Percentiles rank a stretch among this genome's conserved stretches.
Conservation (phyloP, 1,140 invertebrate species). For the Leptopilina boulardi region DNA sequence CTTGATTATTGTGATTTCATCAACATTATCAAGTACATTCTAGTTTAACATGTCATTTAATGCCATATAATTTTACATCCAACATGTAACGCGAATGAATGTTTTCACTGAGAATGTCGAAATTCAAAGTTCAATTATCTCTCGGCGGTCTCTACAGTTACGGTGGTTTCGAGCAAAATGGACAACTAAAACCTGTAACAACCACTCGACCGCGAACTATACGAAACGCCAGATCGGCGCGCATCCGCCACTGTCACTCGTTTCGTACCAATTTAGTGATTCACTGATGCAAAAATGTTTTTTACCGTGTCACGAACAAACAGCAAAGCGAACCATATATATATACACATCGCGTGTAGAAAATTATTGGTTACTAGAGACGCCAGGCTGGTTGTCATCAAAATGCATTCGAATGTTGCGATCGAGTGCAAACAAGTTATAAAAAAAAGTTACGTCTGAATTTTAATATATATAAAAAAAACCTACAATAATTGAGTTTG, state of each 20-base stretch:
- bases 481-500: no score
- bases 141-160: conserved; percentile 40
- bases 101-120: conserved; percentile 48
- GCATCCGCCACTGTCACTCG: conserved; percentile 25
- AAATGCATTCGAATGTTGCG: neutral
- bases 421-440: neutral
- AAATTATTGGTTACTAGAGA: conserved; percentile 12
- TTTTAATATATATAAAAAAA: no score
- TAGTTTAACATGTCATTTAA: neutral
- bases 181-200: conserved; percentile 31
- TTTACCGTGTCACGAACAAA: conserved; percentile 22
- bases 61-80: neutral
- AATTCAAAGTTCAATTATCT: conserved; percentile 61
- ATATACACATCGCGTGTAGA: neutral
- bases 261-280: conserved; percentile 30
- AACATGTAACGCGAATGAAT: conserved; percentile 27
- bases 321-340: neutral
- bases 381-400: neutral
- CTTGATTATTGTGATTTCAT: neutral
- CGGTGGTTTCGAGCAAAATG: conserved; percentile 40
- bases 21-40: neutral
- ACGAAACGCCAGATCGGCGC: conserved; percentile 14
- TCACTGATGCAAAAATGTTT: conserved; percentile 27
- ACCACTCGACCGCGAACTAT: conserved; percentile 29
- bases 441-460: no score